phyloP scores from a whole-genome alignment of 2,888 invertebrate species.

The Monochamus alternatus region DNA sequence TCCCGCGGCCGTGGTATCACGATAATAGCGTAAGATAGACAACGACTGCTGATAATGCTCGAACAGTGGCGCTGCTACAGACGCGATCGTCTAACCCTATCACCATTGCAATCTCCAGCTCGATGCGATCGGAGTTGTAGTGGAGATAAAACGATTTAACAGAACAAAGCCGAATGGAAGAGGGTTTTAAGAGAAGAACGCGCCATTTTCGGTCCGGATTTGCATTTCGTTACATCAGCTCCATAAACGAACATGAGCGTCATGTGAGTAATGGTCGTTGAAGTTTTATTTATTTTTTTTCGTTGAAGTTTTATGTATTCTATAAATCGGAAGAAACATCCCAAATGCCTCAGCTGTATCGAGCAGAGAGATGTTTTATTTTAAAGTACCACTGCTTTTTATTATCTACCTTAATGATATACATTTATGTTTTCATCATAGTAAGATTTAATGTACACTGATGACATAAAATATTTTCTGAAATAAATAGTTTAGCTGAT shows the following conservation, averaged over 20 bases:
- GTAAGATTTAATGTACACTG: too few species aligned
- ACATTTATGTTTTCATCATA: too few species aligned
- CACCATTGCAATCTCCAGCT: slow-evolving; percentile 12
- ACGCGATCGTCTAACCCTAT: slow-evolving; percentile 13
- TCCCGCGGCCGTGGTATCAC: not conserved
- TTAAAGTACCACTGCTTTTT: too few species aligned
- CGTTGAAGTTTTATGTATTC: not conserved
- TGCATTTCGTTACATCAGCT: slow-evolving; percentile 32
- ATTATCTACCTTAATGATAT: too few species aligned
- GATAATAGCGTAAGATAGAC: not conserved
- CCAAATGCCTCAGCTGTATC: not conserved
- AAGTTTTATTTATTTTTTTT: slow-evolving; percentile 28
- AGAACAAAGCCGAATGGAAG: slow-evolving; percentile 26
- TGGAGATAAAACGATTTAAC: slow-evolving; percentile 27
- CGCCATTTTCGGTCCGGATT: slow-evolving; percentile 18
- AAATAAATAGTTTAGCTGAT: too few species aligned
- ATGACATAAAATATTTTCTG: too few species aligned
- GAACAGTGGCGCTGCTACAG: not conserved
- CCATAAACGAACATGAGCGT: slow-evolving; percentile 6
- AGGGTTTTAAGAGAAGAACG: slow-evolving; percentile 6
- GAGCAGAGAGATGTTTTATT: too few species aligned
- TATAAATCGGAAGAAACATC: not conserved
- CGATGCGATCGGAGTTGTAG: slow-evolving; percentile 27
- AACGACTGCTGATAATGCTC: not conserved
- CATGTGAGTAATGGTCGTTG: slow-evolving; percentile 17